A percentile compares a stretch with the other conserved stretches of the same genome.
phyloP scores from a whole-genome alignment of 2,113 vertebrate species.

The Chaenocephalus aceratus region DNA sequence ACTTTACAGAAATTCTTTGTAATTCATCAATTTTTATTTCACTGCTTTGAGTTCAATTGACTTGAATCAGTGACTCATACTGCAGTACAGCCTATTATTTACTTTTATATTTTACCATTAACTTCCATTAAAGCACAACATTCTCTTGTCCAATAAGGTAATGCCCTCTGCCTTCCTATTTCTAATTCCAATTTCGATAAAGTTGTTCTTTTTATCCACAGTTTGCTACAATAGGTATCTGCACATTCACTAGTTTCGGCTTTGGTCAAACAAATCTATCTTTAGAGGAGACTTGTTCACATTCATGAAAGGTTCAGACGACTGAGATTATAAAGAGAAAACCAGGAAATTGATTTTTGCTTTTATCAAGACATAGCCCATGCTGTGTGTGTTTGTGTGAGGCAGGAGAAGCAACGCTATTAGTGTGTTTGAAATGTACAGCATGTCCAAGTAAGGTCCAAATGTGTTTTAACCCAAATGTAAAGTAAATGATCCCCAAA shows the following conservation, averaged over 20 bases:
- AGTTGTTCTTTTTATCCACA: neutral
- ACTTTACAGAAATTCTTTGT: neutral
- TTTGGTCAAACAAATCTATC: conserved; percentile 32
- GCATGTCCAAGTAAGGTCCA: neutral
- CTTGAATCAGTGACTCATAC: neutral
- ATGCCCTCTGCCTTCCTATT: neutral
- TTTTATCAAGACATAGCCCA: conserved; percentile 37
- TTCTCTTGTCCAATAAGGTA: conserved; percentile 9
- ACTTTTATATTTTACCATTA: conserved; percentile 3
- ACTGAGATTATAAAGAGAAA: conserved; percentile 13
- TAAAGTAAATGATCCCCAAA: neutral
- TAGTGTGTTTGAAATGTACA: neutral
- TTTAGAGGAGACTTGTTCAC: conserved; percentile 24
- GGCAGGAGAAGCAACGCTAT: neutral
- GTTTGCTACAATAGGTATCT: neutral
- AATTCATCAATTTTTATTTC: neutral
- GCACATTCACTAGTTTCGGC: neutral
- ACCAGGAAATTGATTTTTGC: conserved; percentile 21
- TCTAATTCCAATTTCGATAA: neutral
- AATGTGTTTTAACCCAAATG: neutral
- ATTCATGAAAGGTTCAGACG: conserved; percentile 11
- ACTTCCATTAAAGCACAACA: conserved; percentile 12
- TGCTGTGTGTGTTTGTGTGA: conserved; percentile 30
- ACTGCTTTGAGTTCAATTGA: conserved; percentile 13
- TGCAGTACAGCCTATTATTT: conserved; percentile 1